Evolutionary conservation across 2,888 invertebrate genomes (phyloP), one percentile per base, ranked within the genome.

Genomic region (Metallyticus violacea): DNA sequence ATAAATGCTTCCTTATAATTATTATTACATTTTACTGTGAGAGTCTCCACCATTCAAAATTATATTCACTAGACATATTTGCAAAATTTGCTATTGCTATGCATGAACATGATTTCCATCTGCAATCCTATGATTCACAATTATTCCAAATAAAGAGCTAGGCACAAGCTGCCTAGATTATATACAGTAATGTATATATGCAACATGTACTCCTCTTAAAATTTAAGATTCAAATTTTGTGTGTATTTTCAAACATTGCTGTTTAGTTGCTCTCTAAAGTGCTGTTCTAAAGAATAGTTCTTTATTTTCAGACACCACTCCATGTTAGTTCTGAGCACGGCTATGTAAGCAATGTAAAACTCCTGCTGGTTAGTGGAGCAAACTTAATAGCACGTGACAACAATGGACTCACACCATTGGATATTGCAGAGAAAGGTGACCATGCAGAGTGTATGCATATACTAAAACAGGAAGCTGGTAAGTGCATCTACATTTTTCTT

Each of bases 291-390:
- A 15, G 15, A 62, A 25, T 78, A 77, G 7, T 15, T 77, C 26
- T 81, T 85, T 87, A 87, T 81, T 91, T 92, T 26, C 92, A 97
- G 94, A 97, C 96, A 15, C 95, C 97, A 1, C 92, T 98, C 22
- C 97, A 97, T 92, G 93, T 97, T 40, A 95, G 96, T 85, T 95
- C 96, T 0, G 96, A 97, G 90, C 95, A 96, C 90, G 97, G 97
- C 0, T 96, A 96, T 91, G 92, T 93, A 76, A 94, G 93, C 87
- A 97, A 97, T 90, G 93, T 97, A 0, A 92, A 93, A 40, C 92
- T 94, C 29, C 92, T 98, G 62, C 91, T 97, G 86, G 92, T 94
- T 88, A 94, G 95, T 88, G 95, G 95, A 82, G 96, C 96, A 0
- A 93, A 95, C 89, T 91, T 95, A 87, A 90, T 93, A 87, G 91